These are phyloP conservation scores for Parnassius orleans DNA, from an alignment of 2,888 invertebrate species.

Conservation along the genomic window DNA sequence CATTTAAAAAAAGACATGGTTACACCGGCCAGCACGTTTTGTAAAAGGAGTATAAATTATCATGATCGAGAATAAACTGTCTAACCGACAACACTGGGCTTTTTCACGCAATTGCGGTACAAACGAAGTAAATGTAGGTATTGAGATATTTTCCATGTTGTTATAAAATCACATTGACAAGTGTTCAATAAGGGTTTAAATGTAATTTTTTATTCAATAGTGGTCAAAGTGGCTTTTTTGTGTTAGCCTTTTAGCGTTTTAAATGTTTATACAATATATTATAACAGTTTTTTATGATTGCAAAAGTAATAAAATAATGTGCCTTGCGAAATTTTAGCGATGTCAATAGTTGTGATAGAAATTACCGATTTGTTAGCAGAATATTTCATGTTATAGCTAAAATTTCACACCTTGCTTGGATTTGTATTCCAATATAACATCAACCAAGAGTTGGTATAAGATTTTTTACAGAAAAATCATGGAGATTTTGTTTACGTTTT, in stretches of 20 bases:
- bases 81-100: no score
- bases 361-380: constrained; percentile 7
- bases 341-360: constrained; percentile 18
- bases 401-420: background rate
- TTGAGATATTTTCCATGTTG: background rate
- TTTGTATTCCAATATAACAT: background rate
- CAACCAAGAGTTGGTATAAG: no score
- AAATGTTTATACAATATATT: constrained; percentile 16
- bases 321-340: constrained; percentile 26
- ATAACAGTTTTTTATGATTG: constrained; percentile 15
- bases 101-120: no score
- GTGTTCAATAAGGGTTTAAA: constrained; percentile 1
- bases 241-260: constrained; percentile 9
- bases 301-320: constrained; percentile 20
- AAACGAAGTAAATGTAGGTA: no score
- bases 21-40: no score
- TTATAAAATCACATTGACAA: background rate
- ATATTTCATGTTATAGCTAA: constrained; percentile 3
- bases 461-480: no score
- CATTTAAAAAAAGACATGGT: no score
- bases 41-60: no score
- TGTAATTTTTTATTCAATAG: background rate
- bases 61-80: no score
- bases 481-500: no score
- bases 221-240: constrained; percentile 10